phyloP scores from a whole-genome alignment of 2,797 vertebrate species.

The Silurus aristotelis region DNA sequence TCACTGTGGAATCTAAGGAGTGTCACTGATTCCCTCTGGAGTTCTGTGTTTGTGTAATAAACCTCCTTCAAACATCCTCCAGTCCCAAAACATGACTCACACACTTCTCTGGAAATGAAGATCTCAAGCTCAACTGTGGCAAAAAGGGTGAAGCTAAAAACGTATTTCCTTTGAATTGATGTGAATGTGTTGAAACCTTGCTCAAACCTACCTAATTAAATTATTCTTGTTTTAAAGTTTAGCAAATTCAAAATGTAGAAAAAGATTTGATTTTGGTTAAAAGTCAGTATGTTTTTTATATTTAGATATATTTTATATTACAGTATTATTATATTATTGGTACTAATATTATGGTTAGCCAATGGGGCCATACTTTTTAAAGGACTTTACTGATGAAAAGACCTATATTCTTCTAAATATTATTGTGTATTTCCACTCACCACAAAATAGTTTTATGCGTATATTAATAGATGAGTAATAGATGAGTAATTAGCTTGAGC shows the following conservation, averaged over 20 bases:
- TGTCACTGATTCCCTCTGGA: constrained; percentile 35
- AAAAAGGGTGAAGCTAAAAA: not conserved
- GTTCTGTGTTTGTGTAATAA: constrained; percentile 9
- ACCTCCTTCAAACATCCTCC: constrained; percentile 5
- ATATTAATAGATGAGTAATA: not conserved
- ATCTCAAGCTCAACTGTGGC: not conserved
- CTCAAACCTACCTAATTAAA: not conserved
- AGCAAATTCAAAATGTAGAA: not conserved
- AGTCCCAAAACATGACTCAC: constrained; percentile 37
- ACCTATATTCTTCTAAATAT: not conserved
- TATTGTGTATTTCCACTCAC: not conserved
- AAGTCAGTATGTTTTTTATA: not conserved
- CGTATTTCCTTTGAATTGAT: not conserved
- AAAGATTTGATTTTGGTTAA: not conserved
- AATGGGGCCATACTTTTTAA: not conserved
- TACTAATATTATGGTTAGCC: not conserved
- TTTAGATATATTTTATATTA: no score
- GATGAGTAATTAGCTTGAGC: not conserved
- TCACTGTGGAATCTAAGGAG: constrained; percentile 37
- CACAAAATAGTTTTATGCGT: not conserved
- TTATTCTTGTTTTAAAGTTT: not conserved
- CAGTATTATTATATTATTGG: no score
- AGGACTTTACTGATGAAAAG: not conserved
- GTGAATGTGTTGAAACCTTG: not conserved
- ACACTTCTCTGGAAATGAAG: constrained; percentile 9